A percentile compares a stretch with the other conserved stretches of the same genome.
Conservation (phyloP, 2,888 invertebrate genomes). For the Steinernema hermaphroditum region DNA sequence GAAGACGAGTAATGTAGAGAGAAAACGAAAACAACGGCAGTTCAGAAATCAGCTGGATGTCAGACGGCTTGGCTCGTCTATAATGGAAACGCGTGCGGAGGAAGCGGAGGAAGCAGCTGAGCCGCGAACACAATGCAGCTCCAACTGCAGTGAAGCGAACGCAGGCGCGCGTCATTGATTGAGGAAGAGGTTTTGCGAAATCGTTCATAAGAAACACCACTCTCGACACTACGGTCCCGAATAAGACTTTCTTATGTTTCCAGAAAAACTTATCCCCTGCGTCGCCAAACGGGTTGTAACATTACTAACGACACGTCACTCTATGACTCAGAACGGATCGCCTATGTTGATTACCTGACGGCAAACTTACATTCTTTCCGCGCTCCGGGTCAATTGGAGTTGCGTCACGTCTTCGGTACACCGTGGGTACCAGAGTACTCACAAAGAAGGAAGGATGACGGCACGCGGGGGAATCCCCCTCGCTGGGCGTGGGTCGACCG, state of each 20-base stretch:
- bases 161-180: conserved; percentile 18
- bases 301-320: too few relatives aligned
- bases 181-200: background rate
- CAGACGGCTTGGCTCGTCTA: background rate
- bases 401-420: background rate
- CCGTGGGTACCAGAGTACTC: conserved; percentile 15
- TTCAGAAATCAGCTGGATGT: background rate
- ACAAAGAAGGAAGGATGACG: background rate
- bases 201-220: conserved; percentile 1
- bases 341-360: too few relatives aligned
- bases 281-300: too few relatives aligned
- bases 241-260: too few relatives aligned
- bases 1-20: background rate
- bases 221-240: too few relatives aligned
- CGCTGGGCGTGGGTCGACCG: conserved; percentile 16
- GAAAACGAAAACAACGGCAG: background rate
- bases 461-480: conserved; percentile 24
- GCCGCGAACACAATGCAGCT: background rate
- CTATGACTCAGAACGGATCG: too few relatives aligned
- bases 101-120: conserved; percentile 5
- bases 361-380: too few relatives aligned
- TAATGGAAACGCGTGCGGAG: background rate
- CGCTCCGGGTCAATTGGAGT: background rate
- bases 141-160: background rate
- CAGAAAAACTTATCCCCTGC: too few relatives aligned